Evolutionary conservation across 2,113 vertebrate species (phyloP), one percentile per base, ranked within the genome.

Genomic region (Gambusia holbrooki): DNA sequence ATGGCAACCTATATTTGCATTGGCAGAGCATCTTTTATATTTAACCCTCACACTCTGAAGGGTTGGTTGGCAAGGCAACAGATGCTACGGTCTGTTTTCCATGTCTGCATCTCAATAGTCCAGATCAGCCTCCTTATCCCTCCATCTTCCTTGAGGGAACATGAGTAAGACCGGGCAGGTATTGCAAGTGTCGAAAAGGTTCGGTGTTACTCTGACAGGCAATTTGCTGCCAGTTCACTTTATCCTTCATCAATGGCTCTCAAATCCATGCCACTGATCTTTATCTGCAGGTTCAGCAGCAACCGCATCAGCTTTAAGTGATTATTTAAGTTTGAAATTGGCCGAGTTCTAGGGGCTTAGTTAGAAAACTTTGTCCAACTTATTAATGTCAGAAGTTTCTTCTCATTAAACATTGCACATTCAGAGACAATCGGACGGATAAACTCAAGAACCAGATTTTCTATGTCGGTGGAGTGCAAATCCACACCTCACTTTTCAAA

Each of bases 31-130:
- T 88, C 69, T 85, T 87, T 92, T 86, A 85, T 87, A 86, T 90
- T 89, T 90, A 92, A 92, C 91, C 90, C 88, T 89, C 71, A 67
- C 81, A 86, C 88, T 81, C 82, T 63, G 71, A 86, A 84, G 89
- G 90, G 88, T 70, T 74, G 91, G 92, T 93, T 93, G 92, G 92
- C 91, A 93, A 90, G 91, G 92, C 90, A 93, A 93, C 92, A 84
- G 84, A 83, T 88, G 90, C 87, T 85, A 81, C 88, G 85, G 86
- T 76, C 86, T 88, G 87, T 88, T 92, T 92, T 85, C 77, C 84
- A 82, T 87, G 88, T 81, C 88, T 91, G 89, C 79, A 67, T 85
- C 84, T 88, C 83, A 85, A 75, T 84, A 68, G 88, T 91, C 88
- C 86, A 89, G 88, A 88, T 90, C 90, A 84, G 79, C 79, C 64